Conservation (phyloP, 2,888 invertebrate genomes). For the Ormyrus pomaceus region DNA sequence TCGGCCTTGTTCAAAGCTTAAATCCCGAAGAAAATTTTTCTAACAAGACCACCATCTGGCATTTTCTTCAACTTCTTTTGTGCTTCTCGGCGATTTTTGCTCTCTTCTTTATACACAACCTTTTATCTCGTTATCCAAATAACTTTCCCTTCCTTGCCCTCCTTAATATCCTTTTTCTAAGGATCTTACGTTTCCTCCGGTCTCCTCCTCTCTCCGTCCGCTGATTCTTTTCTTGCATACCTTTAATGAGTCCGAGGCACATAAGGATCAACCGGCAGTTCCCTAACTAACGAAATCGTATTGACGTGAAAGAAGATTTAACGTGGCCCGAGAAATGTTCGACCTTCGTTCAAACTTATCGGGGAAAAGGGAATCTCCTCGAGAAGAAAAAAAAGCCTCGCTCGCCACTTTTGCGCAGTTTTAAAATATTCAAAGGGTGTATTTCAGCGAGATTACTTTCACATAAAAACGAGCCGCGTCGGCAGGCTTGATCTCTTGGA, state of each 20-base stretch:
- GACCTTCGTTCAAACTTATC: not conserved
- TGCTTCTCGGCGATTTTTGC: no score
- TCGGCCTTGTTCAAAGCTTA: no score
- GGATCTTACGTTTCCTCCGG: not conserved
- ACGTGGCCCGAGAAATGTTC: not conserved
- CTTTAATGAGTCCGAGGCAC: constrained; percentile 2
- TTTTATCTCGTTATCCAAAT: constrained; percentile 14
- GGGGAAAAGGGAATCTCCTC: no score
- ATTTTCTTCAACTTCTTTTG: no score
- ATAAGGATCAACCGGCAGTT: constrained; percentile 4
- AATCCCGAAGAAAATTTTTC: no score
- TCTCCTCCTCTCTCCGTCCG: not conserved
- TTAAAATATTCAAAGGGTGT: not conserved
- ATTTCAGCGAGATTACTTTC: not conserved
- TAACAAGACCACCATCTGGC: no score
- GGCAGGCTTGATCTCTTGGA: not conserved
- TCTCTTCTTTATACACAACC: not conserved
- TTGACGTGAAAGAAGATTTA: constrained; percentile 11
- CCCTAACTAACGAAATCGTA: not conserved
- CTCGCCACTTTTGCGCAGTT: not conserved
- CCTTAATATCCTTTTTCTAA: constrained; percentile 19
- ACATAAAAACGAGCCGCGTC: not conserved
- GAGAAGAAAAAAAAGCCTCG: no score
- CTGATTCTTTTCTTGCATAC: constrained; percentile 5
- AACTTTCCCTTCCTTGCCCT: constrained; percentile 13